Conservation (phyloP, 2,888 invertebrate species). For the Poecilus cupreus region DNA sequence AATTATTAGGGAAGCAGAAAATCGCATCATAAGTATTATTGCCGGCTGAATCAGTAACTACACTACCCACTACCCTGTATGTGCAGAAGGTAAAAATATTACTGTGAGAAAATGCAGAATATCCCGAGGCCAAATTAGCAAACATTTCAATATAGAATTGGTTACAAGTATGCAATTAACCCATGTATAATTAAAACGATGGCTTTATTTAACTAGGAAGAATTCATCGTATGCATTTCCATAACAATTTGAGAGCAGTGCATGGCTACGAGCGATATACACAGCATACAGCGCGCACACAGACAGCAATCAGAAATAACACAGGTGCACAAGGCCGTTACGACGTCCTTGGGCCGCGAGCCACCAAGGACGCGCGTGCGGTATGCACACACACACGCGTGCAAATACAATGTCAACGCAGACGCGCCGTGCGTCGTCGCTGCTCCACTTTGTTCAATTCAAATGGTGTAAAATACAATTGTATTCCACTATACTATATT, state of each 20-base stretch:
- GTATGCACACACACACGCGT: not conserved
- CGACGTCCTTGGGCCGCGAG: conserved; percentile 22
- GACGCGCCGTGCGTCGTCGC: not conserved
- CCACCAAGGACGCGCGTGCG: conserved; percentile 8
- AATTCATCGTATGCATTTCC: conserved; percentile 10
- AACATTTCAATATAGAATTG: not conserved
- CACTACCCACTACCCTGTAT: too few relatives aligned
- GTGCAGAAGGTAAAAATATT: too few relatives aligned
- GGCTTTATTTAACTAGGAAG: conserved; percentile 16
- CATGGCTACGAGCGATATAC: not conserved
- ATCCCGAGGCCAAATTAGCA: too few relatives aligned
- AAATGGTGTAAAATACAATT: conserved; percentile 6
- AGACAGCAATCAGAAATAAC: conserved; percentile 25
- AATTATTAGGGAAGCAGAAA: too few relatives aligned
- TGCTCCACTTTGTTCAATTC: conserved; percentile 13
- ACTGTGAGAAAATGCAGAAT: too few relatives aligned
- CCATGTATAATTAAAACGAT: not conserved
- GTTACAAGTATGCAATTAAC: not conserved
- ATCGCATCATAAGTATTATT: too few relatives aligned
- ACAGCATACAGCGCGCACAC: not conserved
- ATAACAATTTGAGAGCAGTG: conserved; percentile 15
- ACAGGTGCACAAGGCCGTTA: conserved; percentile 23
- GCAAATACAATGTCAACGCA: conserved; percentile 24
- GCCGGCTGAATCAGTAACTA: too few relatives aligned
- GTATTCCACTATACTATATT: not conserved